phyloP scores from a whole-genome alignment of 2,113 vertebrate species.

The Platichthys stellatus region DNA sequence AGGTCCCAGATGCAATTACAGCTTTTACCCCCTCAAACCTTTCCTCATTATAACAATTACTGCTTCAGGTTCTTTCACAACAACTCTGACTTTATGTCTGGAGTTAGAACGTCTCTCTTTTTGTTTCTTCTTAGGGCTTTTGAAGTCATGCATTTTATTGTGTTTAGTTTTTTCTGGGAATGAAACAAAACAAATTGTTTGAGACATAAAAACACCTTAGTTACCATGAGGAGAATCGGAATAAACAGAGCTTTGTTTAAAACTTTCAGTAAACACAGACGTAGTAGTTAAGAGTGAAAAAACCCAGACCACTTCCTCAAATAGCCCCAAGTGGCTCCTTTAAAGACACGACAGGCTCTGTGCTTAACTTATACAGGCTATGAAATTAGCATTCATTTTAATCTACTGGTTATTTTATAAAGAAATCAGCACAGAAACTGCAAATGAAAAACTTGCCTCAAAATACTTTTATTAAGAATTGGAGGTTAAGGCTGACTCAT shows the following conservation, averaged over 20 bases:
- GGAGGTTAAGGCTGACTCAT: too few species aligned
- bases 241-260: conserved; percentile 25
- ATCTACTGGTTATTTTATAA: not conserved
- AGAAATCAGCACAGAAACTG: not conserved
- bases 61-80: conserved; percentile 32
- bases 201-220: conserved; percentile 38
- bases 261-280: conserved; percentile 71
- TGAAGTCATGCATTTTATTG: conserved; percentile 45
- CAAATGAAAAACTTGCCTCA: not conserved
- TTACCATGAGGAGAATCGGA: conserved; percentile 7
- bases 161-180: conserved; percentile 25
- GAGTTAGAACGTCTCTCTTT: conserved; percentile 27
- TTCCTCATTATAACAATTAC: conserved; percentile 63
- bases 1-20: conserved; percentile 62
- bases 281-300: conserved; percentile 64
- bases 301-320: conserved; percentile 65
- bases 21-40: conserved; percentile 39
- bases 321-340: conserved; percentile 34
- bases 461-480: not conserved
- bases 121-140: conserved; percentile 42
- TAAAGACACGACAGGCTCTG: conserved; percentile 50
- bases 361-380: conserved; percentile 7
- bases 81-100: conserved; percentile 45
- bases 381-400: not conserved
- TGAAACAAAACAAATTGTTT: not conserved